Evolutionary conservation across 2,888 invertebrate genomes (phyloP).

Genomic region (Halocaridina rubra): DNA sequence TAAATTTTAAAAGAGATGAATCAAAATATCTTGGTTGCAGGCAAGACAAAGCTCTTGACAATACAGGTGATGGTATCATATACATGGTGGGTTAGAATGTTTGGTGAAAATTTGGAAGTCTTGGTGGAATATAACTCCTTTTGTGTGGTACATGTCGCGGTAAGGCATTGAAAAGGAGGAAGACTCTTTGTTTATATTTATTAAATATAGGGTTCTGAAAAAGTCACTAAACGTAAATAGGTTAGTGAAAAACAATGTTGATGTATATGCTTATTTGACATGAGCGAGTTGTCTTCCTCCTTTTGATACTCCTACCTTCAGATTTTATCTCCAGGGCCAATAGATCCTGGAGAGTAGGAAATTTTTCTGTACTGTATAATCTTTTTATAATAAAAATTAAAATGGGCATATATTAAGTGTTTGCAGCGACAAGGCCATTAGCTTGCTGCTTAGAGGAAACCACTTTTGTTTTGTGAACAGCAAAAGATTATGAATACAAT

Average conservation of each 20-base stretch:
- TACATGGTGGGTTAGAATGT: no score
- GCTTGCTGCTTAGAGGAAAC: neutral
- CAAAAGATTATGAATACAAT: no score
- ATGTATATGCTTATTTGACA: no score
- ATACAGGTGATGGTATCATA: no score
- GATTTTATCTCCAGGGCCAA: constrained; percentile 5
- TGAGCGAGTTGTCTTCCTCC: neutral
- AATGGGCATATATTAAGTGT: constrained; percentile 46
- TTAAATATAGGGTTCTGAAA: no score
- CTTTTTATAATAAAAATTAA: constrained; percentile 33
- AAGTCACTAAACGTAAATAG: no score
- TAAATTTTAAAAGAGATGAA: no score
- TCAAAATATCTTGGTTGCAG: no score
- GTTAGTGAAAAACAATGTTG: no score
- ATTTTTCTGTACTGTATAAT: constrained; percentile 40
- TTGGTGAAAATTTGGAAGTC: neutral
- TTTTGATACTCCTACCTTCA: neutral
- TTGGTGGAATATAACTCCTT: neutral
- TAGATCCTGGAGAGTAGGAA: constrained; percentile 46
- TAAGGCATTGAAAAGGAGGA: neutral
- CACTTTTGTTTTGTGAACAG: no score
- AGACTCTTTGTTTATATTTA: neutral
- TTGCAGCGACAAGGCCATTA: constrained; percentile 39
- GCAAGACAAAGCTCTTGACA: no score
- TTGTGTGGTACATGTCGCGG: neutral